phyloP scores from a whole-genome alignment of 2,888 invertebrate genomes.

The Panorpa germanica region DNA sequence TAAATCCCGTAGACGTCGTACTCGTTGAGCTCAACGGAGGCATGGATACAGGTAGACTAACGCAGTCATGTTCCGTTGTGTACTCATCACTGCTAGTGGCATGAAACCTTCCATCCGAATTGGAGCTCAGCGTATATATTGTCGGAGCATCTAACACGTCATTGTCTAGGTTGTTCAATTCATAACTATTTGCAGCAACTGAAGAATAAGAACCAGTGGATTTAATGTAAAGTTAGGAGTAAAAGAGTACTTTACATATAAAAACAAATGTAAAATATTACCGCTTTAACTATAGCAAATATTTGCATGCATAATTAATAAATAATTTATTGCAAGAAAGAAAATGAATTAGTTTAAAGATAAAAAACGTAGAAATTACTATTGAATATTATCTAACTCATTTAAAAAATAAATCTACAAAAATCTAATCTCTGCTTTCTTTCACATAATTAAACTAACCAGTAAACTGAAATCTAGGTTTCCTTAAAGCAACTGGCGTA shows the following conservation, averaged over 20 bases:
- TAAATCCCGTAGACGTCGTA: slow-evolving; percentile 30
- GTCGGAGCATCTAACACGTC: slow-evolving; percentile 41
- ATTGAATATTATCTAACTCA: not conserved
- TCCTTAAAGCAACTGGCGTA: slow-evolving; percentile 38
- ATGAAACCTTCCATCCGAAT: too few species aligned
- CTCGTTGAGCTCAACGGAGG: slow-evolving; percentile 26
- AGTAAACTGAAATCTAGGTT: slow-evolving; percentile 50
- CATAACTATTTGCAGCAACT: slow-evolving; percentile 44
- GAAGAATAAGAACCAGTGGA: slow-evolving; percentile 18
- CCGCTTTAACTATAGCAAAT: too few species aligned
- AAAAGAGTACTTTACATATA: too few species aligned
- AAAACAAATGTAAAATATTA: too few species aligned
- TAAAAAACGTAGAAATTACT: not conserved
- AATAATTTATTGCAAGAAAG: slow-evolving; percentile 1
- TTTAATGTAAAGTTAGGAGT: too few species aligned
- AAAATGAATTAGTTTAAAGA: not conserved
- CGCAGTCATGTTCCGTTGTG: slow-evolving; percentile 22
- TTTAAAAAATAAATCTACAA: too few species aligned
- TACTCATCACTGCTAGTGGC: slow-evolving; percentile 16
- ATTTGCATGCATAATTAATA: too few species aligned
- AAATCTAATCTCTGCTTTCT: too few species aligned
- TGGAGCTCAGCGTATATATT: slow-evolving; percentile 6
- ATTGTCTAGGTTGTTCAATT: slow-evolving; percentile 43
- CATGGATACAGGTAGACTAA: slow-evolving; percentile 34
- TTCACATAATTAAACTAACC: slow-evolving; percentile 26